Evolutionary conservation across 2,888 invertebrate species (phyloP).

Genomic region (Ceratothoa steindachneri): DNA sequence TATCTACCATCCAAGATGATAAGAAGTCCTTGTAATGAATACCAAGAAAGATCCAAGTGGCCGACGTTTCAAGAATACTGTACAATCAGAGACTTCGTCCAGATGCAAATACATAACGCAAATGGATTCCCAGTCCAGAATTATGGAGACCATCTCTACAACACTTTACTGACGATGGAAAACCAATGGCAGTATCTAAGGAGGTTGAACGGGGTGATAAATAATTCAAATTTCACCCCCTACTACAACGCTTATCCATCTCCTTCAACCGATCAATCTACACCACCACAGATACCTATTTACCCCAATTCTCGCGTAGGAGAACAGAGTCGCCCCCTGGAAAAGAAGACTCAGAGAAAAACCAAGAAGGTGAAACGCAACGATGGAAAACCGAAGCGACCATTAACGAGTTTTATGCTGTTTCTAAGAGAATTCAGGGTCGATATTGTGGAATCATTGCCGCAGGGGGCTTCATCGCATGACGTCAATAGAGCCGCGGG

Average conservation of each 20-base stretch:
- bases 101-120: neutral
- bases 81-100: neutral
- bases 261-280: neutral
- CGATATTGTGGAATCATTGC: neutral
- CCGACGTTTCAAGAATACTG: neutral
- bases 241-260: neutral
- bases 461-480: neutral
- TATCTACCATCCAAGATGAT: no score
- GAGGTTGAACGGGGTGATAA: neutral
- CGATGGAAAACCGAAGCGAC: neutral
- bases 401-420: neutral
- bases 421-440: neutral
- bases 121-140: neutral
- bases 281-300: neutral
- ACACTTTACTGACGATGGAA: neutral
- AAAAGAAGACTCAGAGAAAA: neutral
- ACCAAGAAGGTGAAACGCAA: neutral
- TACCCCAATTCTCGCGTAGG: neutral
- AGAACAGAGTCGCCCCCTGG: neutral
- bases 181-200: slow-evolving; percentile 2
- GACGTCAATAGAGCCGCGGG: neutral
- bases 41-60: neutral
- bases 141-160: neutral
- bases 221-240: neutral
- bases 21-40: neutral